phyloP scores from a whole-genome alignment of 2,888 invertebrate genomes.

The Aspidiotus destructor region DNA sequence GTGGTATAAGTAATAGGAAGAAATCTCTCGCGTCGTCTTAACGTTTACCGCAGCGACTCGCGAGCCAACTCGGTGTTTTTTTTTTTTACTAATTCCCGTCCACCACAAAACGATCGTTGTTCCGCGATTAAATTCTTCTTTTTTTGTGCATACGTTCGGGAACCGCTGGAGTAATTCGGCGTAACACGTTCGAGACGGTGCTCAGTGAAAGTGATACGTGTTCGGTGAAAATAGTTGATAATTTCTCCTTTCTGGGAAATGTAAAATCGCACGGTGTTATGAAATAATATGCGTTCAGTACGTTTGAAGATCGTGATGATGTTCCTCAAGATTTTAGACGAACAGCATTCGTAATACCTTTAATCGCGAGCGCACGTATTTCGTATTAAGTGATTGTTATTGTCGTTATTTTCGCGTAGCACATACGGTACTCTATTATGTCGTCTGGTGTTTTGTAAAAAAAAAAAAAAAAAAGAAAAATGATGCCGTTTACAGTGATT shows the following conservation, averaged over 20 bases:
- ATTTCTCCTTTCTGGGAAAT: slow-evolving; percentile 19
- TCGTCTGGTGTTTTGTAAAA: neutral
- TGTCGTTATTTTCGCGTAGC: neutral
- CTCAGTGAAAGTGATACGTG: slow-evolving; percentile 31
- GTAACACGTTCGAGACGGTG: slow-evolving; percentile 24
- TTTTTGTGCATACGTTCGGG: too few relatives aligned
- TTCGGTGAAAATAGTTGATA: slow-evolving; percentile 24
- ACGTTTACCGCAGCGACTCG: too few relatives aligned
- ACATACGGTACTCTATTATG: slow-evolving; percentile 1
- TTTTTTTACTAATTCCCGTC: too few relatives aligned
- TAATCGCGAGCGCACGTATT: neutral
- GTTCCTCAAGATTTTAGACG: slow-evolving; percentile 24
- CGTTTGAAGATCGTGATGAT: slow-evolving; percentile 12
- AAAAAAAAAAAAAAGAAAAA: too few relatives aligned
- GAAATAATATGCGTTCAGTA: slow-evolving; percentile 24
- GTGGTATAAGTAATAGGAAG: too few relatives aligned
- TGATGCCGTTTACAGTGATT: neutral
- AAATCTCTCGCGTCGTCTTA: too few relatives aligned
- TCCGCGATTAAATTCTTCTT: too few relatives aligned
- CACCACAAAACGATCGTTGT: too few relatives aligned
- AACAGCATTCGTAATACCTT: neutral
- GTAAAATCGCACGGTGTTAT: slow-evolving; percentile 19
- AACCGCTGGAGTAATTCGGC: slow-evolving; percentile 1
- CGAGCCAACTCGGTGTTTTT: too few relatives aligned
- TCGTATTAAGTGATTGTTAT: neutral